Conservation (phyloP, 2,888 invertebrate species). For the Linnaemya vulpina region DNA sequence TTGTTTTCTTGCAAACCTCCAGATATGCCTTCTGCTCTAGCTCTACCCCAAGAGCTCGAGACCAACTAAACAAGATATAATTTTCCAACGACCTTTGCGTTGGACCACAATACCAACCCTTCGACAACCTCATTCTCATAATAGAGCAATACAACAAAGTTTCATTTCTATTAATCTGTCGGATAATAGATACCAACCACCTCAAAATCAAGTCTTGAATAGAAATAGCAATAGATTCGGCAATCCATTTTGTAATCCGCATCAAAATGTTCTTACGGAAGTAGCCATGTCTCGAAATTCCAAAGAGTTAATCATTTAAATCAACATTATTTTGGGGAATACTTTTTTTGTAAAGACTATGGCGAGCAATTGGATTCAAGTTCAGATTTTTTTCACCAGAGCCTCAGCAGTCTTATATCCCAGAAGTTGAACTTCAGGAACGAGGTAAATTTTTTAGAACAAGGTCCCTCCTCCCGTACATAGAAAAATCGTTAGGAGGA, state of each 20-base stretch:
- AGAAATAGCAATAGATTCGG: conserved; percentile 4
- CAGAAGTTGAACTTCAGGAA: conserved; percentile 11
- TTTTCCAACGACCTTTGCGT: conserved; percentile 57
- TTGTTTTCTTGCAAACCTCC: too few relatives aligned
- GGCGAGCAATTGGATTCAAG: neutral
- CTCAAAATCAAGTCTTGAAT: neutral
- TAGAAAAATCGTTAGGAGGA: conserved; percentile 30
- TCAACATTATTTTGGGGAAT: neutral
- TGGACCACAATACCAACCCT: conserved; percentile 30
- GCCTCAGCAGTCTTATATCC: conserved; percentile 17
- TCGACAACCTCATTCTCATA: neutral
- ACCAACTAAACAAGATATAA: conserved; percentile 44
- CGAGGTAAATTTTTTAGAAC: conserved; percentile 47
- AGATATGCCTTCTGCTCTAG: too few relatives aligned
- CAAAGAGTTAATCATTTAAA: conserved; percentile 22
- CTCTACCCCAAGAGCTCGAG: conserved; percentile 20
- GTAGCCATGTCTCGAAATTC: conserved; percentile 10
- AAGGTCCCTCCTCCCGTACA: conserved; percentile 55
- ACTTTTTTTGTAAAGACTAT: neutral
- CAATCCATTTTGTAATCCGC: conserved; percentile 4
- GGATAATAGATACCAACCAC: neutral
- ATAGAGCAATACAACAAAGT: neutral
- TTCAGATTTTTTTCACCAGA: neutral
- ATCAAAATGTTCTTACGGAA: neutral
- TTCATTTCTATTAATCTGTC: neutral